Evolutionary conservation across 2,113 vertebrate genomes (phyloP), one percentile per base, ranked within the genome.

Genomic region (Coryphaenoides rupestris): DNA sequence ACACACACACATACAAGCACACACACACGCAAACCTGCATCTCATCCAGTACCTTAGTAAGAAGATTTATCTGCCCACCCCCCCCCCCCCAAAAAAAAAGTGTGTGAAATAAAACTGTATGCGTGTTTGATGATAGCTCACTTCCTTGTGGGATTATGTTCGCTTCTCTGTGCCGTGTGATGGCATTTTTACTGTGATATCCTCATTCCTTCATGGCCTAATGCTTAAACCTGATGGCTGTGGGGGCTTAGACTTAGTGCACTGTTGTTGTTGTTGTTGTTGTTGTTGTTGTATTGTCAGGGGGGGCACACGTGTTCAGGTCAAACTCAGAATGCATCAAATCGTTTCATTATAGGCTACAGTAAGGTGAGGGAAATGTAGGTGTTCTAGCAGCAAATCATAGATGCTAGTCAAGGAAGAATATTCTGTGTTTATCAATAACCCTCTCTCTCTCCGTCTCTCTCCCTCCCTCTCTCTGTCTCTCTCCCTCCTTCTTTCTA

Each of bases 21-120:
- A 40, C 9, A 12, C 2, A 40, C 33, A 40, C 9, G 33, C 33
- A 40, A 12, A 12, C 33, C 78, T 80, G 83, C 79, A 89, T 82
- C 80, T 86, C 81, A 61, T 62, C 77, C 74, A 82, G 68, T 78
- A 80, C 62, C 68, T 84, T 75, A 60, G 74, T 84, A 87, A 89
- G 84, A 84, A 83, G 86, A 87, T 88, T 89, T 87, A 84, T 78
- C 85, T 81, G 80, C 68, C 69, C 72, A 7, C 82, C 68, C 69
- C 72, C 82, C 68, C 69, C 72, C 33, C 82, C 68, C 69, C 72
- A 80, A 60, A 81, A 81, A 79, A 74, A 71, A 76, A 78, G 73
- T 76, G 73, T 72, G 65, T 78, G 73, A 76, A 78, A 82, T 80
- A 66, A 75, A 66, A 62, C 33, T 62, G 65, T 63, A 78, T 73